These are phyloP conservation scores for Leptinotarsa undecemlineata DNA, from an alignment of 1,140 invertebrate species.

Conservation along the genomic window DNA sequence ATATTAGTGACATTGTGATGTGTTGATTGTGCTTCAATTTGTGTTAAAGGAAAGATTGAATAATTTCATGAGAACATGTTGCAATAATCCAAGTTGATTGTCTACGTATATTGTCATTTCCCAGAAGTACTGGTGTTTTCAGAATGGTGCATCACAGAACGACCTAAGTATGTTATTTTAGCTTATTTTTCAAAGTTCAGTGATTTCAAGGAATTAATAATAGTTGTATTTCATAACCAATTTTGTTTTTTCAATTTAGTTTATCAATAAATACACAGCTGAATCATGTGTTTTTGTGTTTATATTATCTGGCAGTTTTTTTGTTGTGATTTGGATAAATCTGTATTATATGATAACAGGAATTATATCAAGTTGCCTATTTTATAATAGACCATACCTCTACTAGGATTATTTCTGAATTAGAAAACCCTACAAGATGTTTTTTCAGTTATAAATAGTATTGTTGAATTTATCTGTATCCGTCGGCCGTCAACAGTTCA, in stretches of 20 bases:
- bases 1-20: too few species aligned
- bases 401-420: too few species aligned
- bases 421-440: too few species aligned
- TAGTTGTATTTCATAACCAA: not conserved
- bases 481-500: not conserved
- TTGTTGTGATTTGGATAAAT: not conserved
- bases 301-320: not conserved
- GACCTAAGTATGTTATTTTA: not conserved
- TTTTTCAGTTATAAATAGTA: slow-evolving; percentile 2
- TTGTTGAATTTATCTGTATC: slow-evolving; percentile 1
- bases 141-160: slow-evolving; percentile 7
- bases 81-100: not conserved
- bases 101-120: slow-evolving; percentile 8
- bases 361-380: not conserved
- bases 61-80: too few species aligned
- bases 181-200: not conserved
- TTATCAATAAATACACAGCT: not conserved
- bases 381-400: not conserved
- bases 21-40: too few species aligned
- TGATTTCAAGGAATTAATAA: not conserved
- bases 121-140: slow-evolving; percentile 5
- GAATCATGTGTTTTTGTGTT: not conserved
- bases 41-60: too few species aligned
- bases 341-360: not conserved
- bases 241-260: not conserved